Evolutionary conservation across 2,113 vertebrate genomes (phyloP), one percentile per base, ranked within the genome.

Genomic region (Tricholaema leucomelas): DNA sequence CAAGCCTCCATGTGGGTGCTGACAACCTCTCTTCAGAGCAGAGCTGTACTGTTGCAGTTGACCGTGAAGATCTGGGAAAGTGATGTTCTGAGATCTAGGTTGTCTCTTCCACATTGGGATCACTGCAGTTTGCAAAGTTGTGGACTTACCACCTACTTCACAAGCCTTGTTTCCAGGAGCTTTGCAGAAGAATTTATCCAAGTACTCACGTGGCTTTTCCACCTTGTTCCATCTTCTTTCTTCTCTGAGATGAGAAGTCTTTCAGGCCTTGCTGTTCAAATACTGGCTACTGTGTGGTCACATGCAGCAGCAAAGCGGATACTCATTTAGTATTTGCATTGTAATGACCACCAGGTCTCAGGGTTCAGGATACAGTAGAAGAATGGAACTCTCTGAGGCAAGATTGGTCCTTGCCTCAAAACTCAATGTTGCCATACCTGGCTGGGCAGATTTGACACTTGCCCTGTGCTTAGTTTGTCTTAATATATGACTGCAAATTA

Each of bases 111-210:
- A 10, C 12, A 42, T 0, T 19, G 20, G 14, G 15, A n/a, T 73
- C 3, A 0, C 14, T 44, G 21, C 2, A 4, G 16, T 20, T 64
- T 52, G 54, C 8, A 9, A 1, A 8, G 0, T 1, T 42, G 25
- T 14, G 42, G 66, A 7, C 16, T 77, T 36, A 8, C 6, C 25
- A 13, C 27, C 40, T 31, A 33, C 8, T 15, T 16, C 16, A 6
- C 13, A 10, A 46, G 7, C 12, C 8, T 64, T 2, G 0, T 46
- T 86, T 31, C 48, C 33, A 46, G 40, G 9, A 14, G 4, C 10
- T 67, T 71, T 78, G 56, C 11, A 74, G 20, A 60, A 56, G 13
- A 61, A 24, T 19, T 19, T 36, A 7, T 46, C 35, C 2, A 5
- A 19, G 12, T 36, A 36, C 35, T 52, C 2, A 1, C 0, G 3